Evolutionary conservation across 30 jellyfish, hydroid and myxozoan species (phyloP), one percentile per base, ranked within the genome.

Genomic region (Phacellophora camtschatica): DNA sequence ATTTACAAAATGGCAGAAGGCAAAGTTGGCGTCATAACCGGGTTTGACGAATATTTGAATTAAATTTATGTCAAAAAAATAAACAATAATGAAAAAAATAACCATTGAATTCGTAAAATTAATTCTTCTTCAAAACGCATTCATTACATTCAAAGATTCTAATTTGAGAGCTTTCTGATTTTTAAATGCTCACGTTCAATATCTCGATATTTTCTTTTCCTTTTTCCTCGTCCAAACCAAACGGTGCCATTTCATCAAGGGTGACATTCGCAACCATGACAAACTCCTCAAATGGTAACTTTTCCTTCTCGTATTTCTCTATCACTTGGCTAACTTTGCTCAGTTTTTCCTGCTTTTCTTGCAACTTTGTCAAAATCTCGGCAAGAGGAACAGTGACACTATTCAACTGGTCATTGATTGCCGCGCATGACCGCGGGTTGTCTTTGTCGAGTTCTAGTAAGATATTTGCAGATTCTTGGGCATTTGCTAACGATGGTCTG

Each of bases 231-330:
- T 93, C 97, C 49, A 87, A 32, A 1, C 93, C 96, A 71, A 93
- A 86, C 22, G 97, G 99, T 45, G 55, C 95, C 64, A 49, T 49
- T 22, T 81, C 83, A 6, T 85, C 95, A 15, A 93, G 39, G 6
- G 46, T 71, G 23, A 56, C 79, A 62, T 68, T 89, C 4, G 96
- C 74, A 6, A 77, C 84, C 1, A 50, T 62, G 37, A 93, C 74
- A 12, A 86, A 82, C 77, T 86, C 95, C 43, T 93, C 99, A 18
- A 93, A 63, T 19, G 99, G 99, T 15, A 59, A 25, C 69, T 85
- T 85, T 48, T 86, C 99, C 36, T 82, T 78, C 25, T 93, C 93
- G 74, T 84, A 93, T 19, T 76, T 75, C 30, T 70, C 86, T 25
- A 85, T 34, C 19, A 85, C 95, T 54, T 87, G 85, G 13, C 64